Base-by-base conservation (phyloP, 2,888 invertebrate species). In the Microdon myrmicae region DNA sequence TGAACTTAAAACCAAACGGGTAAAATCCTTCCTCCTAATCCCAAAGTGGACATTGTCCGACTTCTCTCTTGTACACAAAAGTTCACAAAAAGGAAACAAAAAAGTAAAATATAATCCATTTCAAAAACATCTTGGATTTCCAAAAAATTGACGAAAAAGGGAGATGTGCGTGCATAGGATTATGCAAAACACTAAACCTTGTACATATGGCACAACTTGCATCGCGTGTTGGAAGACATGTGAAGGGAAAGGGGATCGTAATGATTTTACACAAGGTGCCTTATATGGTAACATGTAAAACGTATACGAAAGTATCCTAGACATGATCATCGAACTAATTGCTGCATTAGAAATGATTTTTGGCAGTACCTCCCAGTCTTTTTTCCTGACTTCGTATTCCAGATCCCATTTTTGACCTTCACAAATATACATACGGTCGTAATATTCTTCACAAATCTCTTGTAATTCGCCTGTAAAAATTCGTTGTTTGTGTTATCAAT, bases 321-420 rank as follows among this genome's bases (percentile, higher is more conserved):
- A 28, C 29, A 43, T 31, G 23, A 43, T 43, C 22, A 20, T 20
- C 43, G 31, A 43, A 43, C 22, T 43, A 9, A 29, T 43, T 12
- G 3, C 14, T 13, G 17, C 43, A 22, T 38, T 22, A 31, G 4
- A 19, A 17, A 25, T 43, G 43, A 35, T 37, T 45, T 35, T 64
- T 74, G 82, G 84, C 86, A 87, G 88, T 90, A 96, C 96, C 94
- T 97, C 97, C 87, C 92, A 96, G 87, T 97, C 97, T 89, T 95
- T 95, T 88, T 94, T 96, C 86, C 95, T 91, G 87, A 97, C 96
- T 89, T 96, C 94, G 87, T 92, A 91, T 90, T 98, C 98, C 92
- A 98, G 94, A 91, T 98, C 98, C 91, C 96, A 98, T 88, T 97
- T 97, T 86, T 95, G 94, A 86, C 94, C 92, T 89, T 97, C 97